phyloP scores from a whole-genome alignment of 2,113 vertebrate species.

The Etia nguti region DNA sequence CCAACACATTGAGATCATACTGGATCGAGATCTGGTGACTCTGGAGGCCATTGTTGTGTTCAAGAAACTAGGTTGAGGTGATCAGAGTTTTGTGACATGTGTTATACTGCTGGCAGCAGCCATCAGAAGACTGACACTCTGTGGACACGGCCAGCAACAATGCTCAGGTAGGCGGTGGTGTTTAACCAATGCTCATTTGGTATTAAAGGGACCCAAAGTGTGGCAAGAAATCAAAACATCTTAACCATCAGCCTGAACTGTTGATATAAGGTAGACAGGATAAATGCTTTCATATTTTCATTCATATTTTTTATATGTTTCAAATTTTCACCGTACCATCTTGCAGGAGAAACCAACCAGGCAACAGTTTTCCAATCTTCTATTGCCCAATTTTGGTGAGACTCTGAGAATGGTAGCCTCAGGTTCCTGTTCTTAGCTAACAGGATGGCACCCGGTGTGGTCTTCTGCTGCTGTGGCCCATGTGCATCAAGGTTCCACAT shows the following conservation, averaged over 20 bases:
- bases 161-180: background rate
- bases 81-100: background rate
- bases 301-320: background rate
- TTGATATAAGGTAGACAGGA: background rate
- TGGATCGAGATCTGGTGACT: background rate
- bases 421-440: background rate
- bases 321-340: background rate
- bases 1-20: background rate
- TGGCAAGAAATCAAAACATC: background rate
- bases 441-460: background rate
- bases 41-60: background rate
- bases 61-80: background rate
- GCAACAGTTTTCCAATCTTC: background rate
- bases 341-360: background rate
- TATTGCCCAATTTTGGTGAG: background rate
- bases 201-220: background rate
- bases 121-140: background rate
- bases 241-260: background rate
- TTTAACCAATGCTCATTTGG: background rate
- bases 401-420: background rate
- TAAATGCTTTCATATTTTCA: background rate
- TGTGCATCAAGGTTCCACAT: accelerated
- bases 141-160: background rate
- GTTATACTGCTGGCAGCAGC: background rate
- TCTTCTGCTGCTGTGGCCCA: background rate